Conservation (phyloP, 1,140 invertebrate genomes). For the Caerostris extrusa region DNA sequence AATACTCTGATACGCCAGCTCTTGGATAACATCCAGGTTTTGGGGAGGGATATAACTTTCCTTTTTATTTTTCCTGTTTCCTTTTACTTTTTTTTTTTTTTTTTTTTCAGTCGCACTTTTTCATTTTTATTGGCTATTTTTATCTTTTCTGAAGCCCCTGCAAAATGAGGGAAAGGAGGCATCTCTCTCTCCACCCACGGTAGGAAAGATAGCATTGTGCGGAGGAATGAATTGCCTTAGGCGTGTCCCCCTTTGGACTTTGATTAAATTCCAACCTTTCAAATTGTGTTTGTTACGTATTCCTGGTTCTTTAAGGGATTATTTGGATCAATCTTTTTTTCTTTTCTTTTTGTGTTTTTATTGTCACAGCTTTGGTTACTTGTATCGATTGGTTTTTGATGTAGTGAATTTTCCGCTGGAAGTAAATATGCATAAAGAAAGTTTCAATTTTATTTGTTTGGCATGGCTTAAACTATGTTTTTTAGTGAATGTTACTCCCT, state of each 20-base stretch:
- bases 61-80: background rate
- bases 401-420: background rate
- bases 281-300: background rate
- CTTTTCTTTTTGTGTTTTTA: background rate
- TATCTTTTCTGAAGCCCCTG: constrained; percentile 31
- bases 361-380: background rate
- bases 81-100: background rate
- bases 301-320: background rate
- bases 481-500: no score
- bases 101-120: background rate
- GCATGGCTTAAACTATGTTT: no score
- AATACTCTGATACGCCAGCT: constrained; percentile 40
- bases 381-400: background rate
- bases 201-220: background rate
- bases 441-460: no score
- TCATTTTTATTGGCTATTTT: constrained; percentile 62
- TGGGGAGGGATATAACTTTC: background rate
- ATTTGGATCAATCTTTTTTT: background rate
- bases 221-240: background rate
- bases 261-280: constrained; percentile 30
- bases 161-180: background rate
- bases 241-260: background rate
- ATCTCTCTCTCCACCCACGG: background rate
- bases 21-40: constrained; percentile 46
- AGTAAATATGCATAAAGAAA: no score